Evolutionary conservation across 30 jellyfish, hydroid and myxozoan species (phyloP).

Genomic region (Morbakka virulenta): DNA sequence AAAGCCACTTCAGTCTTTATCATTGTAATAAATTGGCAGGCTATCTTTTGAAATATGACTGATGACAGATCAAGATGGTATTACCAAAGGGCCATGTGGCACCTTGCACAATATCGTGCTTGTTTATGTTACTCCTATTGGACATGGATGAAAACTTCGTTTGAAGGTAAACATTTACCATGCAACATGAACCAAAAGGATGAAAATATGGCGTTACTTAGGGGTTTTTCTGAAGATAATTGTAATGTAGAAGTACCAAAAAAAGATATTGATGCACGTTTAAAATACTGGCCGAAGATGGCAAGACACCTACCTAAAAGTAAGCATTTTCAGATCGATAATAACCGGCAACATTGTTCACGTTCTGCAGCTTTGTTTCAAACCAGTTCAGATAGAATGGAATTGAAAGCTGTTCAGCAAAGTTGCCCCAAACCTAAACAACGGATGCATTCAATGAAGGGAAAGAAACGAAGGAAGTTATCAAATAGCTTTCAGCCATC

Average conservation of each 20-base stretch:
- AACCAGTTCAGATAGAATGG: neutral
- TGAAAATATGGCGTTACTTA: neutral
- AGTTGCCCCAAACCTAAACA: neutral
- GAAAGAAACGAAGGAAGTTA: neutral
- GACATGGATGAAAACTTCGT: neutral
- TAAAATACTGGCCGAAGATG: too few relatives aligned
- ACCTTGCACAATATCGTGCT: neutral
- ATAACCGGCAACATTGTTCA: too few relatives aligned
- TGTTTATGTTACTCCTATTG: neutral
- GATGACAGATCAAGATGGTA: neutral
- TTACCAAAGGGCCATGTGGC: constrained; percentile 15
- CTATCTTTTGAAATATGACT: neutral
- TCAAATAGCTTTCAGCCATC: neutral
- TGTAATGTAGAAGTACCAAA: too few relatives aligned
- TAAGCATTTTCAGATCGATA: too few relatives aligned
- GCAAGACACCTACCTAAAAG: too few relatives aligned
- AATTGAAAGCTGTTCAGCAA: too few relatives aligned
- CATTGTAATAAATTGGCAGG: too few relatives aligned
- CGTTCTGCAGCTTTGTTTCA: neutral
- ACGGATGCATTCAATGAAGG: neutral
- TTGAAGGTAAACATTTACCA: neutral
- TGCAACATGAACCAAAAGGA: neutral
- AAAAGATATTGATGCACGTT: too few relatives aligned
- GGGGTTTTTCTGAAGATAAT: neutral
- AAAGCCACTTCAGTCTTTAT: too few relatives aligned